Percentiles rank a stretch among this genome's conserved stretches.
phyloP scores from a whole-genome alignment of 1,140 invertebrate genomes.

The Lasaia peninsularis region DNA sequence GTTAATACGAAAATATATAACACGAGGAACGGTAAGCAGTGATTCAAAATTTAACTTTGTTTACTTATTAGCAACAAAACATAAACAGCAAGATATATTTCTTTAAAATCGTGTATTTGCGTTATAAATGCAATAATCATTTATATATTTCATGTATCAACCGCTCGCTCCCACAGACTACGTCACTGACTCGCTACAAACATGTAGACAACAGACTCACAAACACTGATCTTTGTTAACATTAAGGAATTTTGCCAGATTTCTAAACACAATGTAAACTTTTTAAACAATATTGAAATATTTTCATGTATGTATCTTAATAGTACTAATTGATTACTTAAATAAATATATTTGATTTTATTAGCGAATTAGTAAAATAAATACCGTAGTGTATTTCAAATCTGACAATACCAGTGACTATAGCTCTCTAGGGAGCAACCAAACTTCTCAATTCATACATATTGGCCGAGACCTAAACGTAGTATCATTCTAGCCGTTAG shows the following conservation, averaged over 20 bases:
- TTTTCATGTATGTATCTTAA: no score
- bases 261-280: not conserved
- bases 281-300: not conserved
- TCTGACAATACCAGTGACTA: not conserved
- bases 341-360: no score
- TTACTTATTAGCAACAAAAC: conserved; percentile 31
- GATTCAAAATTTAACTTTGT: conserved; percentile 23
- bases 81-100: conserved; percentile 32
- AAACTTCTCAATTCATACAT: conserved; percentile 39
- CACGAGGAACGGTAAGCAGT: conserved; percentile 38
- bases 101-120: conserved; percentile 49
- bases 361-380: no score
- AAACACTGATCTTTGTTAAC: not conserved
- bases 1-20: conserved; percentile 16
- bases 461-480: conserved; percentile 35
- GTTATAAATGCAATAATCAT: conserved; percentile 60
- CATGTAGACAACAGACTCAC: not conserved
- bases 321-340: no score
- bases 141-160: conserved; percentile 31
- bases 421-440: not conserved
- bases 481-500: conserved; percentile 4
- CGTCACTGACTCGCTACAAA: not conserved
- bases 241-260: not conserved
- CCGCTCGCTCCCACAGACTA: not conserved
- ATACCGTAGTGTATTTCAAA: not conserved